Percentiles rank a stretch among this genome's conserved stretches.
phyloP scores from a whole-genome alignment of 1,140 invertebrate species.

The Ruditapes philippinarum region DNA sequence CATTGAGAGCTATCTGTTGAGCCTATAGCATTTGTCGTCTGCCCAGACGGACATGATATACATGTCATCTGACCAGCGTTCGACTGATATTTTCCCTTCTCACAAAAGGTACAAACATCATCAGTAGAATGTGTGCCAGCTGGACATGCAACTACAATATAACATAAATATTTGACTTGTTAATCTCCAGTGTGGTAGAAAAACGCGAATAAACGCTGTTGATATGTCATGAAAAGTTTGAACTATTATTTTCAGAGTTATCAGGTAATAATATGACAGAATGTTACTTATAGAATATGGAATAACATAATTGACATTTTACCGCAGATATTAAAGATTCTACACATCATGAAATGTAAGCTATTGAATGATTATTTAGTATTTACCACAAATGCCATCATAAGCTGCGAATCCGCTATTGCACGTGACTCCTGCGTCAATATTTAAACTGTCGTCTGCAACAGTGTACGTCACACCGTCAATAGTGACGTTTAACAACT shows the following conservation, averaged over 20 bases:
- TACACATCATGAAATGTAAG: background rate
- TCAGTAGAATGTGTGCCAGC: background rate
- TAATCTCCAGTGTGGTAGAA: too few species aligned
- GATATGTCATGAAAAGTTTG: too few species aligned
- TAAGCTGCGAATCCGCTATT: background rate
- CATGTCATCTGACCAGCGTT: background rate
- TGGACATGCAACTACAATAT: background rate
- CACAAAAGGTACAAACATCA: constrained; percentile 2
- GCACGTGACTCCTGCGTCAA: background rate
- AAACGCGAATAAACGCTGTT: too few species aligned
- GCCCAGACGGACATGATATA: background rate
- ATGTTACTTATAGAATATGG: too few species aligned
- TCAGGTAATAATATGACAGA: too few species aligned
- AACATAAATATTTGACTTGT: background rate
- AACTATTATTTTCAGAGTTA: too few species aligned
- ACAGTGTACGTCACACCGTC: background rate
- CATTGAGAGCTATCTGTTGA: constrained; percentile 4
- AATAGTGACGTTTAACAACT: background rate
- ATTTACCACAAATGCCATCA: background rate
- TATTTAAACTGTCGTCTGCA: background rate
- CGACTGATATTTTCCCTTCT: constrained; percentile 9
- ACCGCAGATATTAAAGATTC: background rate
- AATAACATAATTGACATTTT: background rate
- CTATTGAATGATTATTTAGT: too few species aligned
- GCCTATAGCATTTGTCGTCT: background rate